A percentile compares a stretch with the other conserved stretches of the same genome.
Evolutionary conservation across 2,797 vertebrate genomes (phyloP).

Genomic region (Micromesistius poutassou): DNA sequence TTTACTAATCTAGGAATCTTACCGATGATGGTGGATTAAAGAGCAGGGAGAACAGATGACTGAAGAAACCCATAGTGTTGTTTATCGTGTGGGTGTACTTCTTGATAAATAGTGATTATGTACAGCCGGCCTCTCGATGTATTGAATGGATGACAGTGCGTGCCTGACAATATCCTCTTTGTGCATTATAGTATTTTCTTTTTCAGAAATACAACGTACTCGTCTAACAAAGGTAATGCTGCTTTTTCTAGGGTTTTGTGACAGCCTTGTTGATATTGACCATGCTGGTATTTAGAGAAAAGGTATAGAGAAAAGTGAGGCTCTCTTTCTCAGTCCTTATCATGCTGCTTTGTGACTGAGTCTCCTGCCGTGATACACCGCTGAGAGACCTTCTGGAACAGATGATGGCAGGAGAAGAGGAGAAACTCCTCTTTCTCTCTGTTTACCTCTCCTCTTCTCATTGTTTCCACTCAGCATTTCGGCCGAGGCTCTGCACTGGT

Average conservation of each 20-base stretch:
- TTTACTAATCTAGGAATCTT: background rate
- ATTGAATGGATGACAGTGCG: background rate
- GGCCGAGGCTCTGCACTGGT: background rate
- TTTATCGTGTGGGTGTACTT: background rate
- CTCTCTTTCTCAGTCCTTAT: background rate
- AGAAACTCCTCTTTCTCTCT: background rate
- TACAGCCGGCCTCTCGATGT: background rate
- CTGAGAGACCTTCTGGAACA: slow-evolving; percentile 5
- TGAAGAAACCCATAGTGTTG: background rate
- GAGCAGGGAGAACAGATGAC: background rate
- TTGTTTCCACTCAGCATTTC: slow-evolving; percentile 1
- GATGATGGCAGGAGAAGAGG: background rate
- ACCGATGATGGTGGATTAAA: background rate
- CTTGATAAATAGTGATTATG: background rate
- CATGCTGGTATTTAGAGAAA: background rate
- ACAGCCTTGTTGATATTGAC: background rate
- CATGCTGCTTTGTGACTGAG: background rate
- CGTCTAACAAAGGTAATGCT: background rate
- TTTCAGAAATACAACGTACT: background rate
- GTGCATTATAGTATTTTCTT: background rate
- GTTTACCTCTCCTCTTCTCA: background rate
- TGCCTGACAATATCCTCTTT: background rate
- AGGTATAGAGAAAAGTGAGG: background rate
- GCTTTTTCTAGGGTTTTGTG: background rate
- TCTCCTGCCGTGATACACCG: background rate